Evolutionary conservation across 1,140 invertebrate genomes (phyloP).

Genomic region (Zaprionus kolodkinae): DNA sequence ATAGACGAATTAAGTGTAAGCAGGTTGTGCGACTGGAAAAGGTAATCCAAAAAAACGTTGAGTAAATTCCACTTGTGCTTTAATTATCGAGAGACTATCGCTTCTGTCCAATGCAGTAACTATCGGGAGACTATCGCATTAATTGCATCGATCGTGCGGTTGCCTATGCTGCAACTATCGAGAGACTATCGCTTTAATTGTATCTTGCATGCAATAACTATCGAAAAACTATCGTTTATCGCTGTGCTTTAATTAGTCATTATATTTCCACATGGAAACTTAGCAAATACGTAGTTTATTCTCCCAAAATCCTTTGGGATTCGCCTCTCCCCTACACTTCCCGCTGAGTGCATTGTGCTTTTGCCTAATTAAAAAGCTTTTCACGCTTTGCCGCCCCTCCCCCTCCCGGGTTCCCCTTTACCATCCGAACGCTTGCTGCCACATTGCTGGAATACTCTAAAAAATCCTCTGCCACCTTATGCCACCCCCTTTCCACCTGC

Average conservation of each 20-base stretch:
- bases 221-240: too few relatives aligned
- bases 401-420: conserved; percentile 25
- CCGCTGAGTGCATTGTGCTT: not conserved
- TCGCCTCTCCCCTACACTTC: not conserved
- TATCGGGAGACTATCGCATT: too few relatives aligned
- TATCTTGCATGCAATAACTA: too few relatives aligned
- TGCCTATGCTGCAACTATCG: too few relatives aligned
- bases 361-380: conserved; percentile 36
- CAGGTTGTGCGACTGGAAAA: not conserved
- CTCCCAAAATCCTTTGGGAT: not conserved
- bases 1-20: conserved; percentile 9
- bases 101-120: too few relatives aligned
- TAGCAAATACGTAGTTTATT: not conserved
- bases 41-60: not conserved
- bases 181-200: too few relatives aligned
- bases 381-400: not conserved
- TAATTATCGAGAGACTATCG: too few relatives aligned
- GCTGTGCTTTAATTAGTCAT: not conserved
- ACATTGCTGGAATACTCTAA: conserved; percentile 43
- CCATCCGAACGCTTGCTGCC: conserved; percentile 55
- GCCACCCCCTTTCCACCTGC: conserved; percentile 8
- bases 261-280: not conserved
- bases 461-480: not conserved
- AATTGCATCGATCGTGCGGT: too few relatives aligned
- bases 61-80: too few relatives aligned